A percentile compares a stretch with the other conserved stretches of the same genome.
Evolutionary conservation across 2,888 invertebrate genomes (phyloP).

Genomic region (Nesidiocoris tenuis): DNA sequence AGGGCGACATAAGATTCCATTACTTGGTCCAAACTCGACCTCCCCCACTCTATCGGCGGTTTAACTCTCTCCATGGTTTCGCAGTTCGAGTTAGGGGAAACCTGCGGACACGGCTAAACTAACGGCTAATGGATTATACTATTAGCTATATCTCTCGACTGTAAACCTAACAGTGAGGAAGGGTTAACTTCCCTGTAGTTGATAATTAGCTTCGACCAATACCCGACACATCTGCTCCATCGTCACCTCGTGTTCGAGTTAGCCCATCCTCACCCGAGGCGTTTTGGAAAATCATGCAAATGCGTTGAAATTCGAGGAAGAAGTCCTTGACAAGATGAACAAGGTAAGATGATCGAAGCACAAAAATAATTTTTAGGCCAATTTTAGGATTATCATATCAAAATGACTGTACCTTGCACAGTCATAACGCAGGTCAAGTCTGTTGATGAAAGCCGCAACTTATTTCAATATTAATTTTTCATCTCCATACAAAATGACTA

Average conservation of each 20-base stretch:
- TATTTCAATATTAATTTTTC: too few species aligned
- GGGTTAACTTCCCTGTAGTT: slow-evolving; percentile 1
- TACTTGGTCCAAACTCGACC: slow-evolving; percentile 16
- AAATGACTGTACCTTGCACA: too few species aligned
- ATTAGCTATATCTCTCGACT: slow-evolving; percentile 40
- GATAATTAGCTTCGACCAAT: slow-evolving; percentile 36
- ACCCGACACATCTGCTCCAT: neutral
- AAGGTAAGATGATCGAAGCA: too few species aligned
- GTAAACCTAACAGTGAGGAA: neutral
- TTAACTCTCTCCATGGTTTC: neutral
- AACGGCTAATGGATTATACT: slow-evolving; percentile 41
- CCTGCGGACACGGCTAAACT: slow-evolving; percentile 30
- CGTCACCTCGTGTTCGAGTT: neutral
- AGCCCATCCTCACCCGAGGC: too few species aligned
- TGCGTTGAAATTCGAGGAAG: too few species aligned
- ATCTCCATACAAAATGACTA: too few species aligned
- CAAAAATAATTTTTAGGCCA: too few species aligned
- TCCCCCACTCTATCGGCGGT: neutral
- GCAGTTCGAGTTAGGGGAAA: neutral
- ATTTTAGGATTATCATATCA: too few species aligned
- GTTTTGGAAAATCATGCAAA: too few species aligned
- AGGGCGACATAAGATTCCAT: slow-evolving; percentile 43
- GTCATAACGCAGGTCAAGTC: too few species aligned
- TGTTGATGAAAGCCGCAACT: too few species aligned
- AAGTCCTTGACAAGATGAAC: too few species aligned